Base-by-base conservation (phyloP, 2,113 vertebrate species). In the Sitta europaea region DNA sequence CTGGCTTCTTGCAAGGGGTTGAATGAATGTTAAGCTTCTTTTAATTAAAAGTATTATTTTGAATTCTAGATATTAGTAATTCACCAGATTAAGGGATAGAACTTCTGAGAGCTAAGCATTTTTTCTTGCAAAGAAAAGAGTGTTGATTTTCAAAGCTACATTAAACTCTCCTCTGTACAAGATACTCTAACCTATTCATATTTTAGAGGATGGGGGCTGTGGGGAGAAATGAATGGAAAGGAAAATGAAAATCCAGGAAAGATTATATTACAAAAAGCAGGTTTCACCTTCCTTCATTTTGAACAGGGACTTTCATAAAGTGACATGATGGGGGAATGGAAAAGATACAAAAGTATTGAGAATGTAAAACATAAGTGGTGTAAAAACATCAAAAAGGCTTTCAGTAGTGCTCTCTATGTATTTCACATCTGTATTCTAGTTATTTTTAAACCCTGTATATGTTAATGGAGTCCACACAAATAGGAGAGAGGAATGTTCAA, bases 41-140 rank as follows among this genome's bases (percentile, higher is more conserved):
- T 82, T 95, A 94, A 91, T 93, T 62, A 71, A 79, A 86, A 90
- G 18, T 45, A 29, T 61, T 63, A 5, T 68, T 72, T 63, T 93
- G 61, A 88, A 55, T 90, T 92, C 54, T 65, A 70, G 36, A 35
- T 68, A 47, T 36, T 87, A 92, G 33, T 59, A 79, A 72, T 91
- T 88, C 58, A 50, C 17, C 25, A 92, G 81, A 90, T 79, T 45
- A 93, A 75, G 50, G 66, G 75, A 80, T 74, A 76, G 85, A 92
- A 45, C 14, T 75, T 75, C 66, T 90, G 62, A 90, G 67, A 73
- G 51, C 35, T 77, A 67, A 51, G 27, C 10, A 25, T 58, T 93
- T 80, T 91, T 53, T 71, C 10, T 83, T 83, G 40, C 38, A 40
- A 90, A 86, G 50, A 65, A n/a, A 85, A 86, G 28, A 86, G 28